A percentile compares a stretch with the other conserved stretches of the same genome.
phyloP scores from a whole-genome alignment of 2,888 invertebrate genomes.

The Habrosyne pyritoides region DNA sequence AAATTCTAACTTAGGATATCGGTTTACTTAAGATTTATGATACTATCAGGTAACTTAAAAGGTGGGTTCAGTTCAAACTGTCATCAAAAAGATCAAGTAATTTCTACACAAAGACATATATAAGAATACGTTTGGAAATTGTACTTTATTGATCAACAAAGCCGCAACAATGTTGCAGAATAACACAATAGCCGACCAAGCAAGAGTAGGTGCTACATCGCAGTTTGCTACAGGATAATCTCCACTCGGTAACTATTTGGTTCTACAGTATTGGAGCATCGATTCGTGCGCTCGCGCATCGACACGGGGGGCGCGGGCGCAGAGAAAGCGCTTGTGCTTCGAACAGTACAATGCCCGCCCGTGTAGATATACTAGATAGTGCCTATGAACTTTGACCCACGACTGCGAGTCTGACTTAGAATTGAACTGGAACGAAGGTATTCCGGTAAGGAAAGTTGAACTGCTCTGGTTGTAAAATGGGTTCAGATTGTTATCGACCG shows the following conservation, averaged over 20 bases:
- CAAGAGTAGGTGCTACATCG: constrained; percentile 20
- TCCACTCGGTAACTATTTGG: constrained; percentile 5
- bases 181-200: constrained; percentile 7
- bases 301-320: constrained; percentile 21
- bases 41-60: too few relatives aligned
- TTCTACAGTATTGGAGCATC: constrained; percentile 40
- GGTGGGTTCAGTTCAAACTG: too few relatives aligned
- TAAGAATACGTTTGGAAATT: too few relatives aligned
- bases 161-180: background rate
- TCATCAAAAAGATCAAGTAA: too few relatives aligned
- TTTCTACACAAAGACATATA: background rate
- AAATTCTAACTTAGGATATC: too few relatives aligned
- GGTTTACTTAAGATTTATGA: too few relatives aligned
- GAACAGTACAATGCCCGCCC: constrained; percentile 37
- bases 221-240: constrained; percentile 30
- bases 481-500: constrained; percentile 19
- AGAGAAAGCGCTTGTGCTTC: constrained; percentile 41
- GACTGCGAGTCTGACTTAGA: constrained; percentile 11
- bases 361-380: constrained; percentile 51
- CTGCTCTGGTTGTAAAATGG: constrained; percentile 28
- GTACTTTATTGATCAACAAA: background rate
- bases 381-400: constrained; percentile 47
- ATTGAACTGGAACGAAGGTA: constrained; percentile 2
- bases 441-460: constrained; percentile 21
- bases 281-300: constrained; percentile 28